phyloP scores from a whole-genome alignment of 2,888 invertebrate species.

The Eilema griseolum region DNA sequence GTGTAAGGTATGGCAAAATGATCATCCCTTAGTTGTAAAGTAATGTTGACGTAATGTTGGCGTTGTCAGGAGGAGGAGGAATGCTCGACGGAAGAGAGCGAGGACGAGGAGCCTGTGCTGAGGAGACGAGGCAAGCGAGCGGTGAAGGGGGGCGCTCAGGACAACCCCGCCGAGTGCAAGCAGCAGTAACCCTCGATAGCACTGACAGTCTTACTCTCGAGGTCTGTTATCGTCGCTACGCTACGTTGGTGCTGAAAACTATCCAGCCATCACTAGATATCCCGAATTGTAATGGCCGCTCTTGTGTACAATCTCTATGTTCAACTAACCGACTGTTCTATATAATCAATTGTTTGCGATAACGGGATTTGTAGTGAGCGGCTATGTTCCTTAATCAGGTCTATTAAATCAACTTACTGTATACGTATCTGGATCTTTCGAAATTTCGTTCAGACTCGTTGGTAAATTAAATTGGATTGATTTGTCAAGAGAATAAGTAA shows the following conservation, averaged over 20 bases:
- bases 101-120: constrained; percentile 83
- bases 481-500: constrained; percentile 9
- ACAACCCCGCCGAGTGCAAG: constrained; percentile 90
- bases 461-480: not conserved
- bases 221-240: constrained; percentile 40
- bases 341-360: not conserved
- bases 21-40: constrained; percentile 11
- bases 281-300: constrained; percentile 3
- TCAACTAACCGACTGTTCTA: constrained; percentile 5
- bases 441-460: constrained; percentile 16
- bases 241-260: constrained; percentile 45
- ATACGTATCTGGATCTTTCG: constrained; percentile 27
- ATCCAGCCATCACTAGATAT: constrained; percentile 41
- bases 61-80: constrained; percentile 80
- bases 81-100: constrained; percentile 88
- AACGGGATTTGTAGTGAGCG: constrained; percentile 39
- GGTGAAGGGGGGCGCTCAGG: constrained; percentile 56
- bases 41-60: constrained; percentile 48
- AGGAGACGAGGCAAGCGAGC: constrained; percentile 76
- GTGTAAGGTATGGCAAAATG: constrained; percentile 47
- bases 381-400: constrained; percentile 43
- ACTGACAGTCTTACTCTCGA: constrained; percentile 33
- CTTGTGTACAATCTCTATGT: constrained; percentile 7
- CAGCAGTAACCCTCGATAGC: constrained; percentile 86
- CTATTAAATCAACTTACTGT: constrained; percentile 33